A percentile compares a stretch with the other conserved stretches of the same genome.
Conservation (phyloP, 2,113 vertebrate species). For the Sinosuthora webbiana region DNA sequence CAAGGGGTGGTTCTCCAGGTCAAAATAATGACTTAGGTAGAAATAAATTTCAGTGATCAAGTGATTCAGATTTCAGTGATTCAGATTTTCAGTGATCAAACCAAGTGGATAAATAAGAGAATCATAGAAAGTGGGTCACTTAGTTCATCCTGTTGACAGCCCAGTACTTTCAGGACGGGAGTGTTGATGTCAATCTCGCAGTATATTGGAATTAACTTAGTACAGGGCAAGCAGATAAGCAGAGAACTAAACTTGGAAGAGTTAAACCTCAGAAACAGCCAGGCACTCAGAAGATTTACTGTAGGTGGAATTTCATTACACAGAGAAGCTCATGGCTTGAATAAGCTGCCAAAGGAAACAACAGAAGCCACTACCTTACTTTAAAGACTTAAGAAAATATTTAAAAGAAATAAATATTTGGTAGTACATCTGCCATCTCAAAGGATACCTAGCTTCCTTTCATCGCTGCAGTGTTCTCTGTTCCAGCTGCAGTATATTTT, state of each 20-base stretch:
- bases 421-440: conserved; percentile 19
- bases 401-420: conserved; percentile 52
- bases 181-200: neutral
- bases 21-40: neutral
- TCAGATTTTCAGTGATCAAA: neutral
- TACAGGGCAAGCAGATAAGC: neutral
- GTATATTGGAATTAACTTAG: neutral
- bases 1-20: neutral
- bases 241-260: neutral
- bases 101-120: neutral
- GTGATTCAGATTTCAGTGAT: no score
- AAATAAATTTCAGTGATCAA: neutral
- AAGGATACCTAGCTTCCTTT: conserved; percentile 26
- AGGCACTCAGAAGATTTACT: conserved; percentile 23
- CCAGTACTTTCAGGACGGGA: neutral
- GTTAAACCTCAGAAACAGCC: conserved; percentile 29
- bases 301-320: conserved; percentile 60
- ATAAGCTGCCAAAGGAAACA: conserved; percentile 61
- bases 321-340: conserved; percentile 20
- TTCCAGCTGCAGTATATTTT: conserved; percentile 22
- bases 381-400: conserved; percentile 47
- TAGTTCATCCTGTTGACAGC: neutral
- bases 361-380: conserved; percentile 19
- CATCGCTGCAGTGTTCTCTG: neutral
- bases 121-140: neutral